Conservation (phyloP, 2,888 invertebrate genomes). For the Desoria tigrina region DNA sequence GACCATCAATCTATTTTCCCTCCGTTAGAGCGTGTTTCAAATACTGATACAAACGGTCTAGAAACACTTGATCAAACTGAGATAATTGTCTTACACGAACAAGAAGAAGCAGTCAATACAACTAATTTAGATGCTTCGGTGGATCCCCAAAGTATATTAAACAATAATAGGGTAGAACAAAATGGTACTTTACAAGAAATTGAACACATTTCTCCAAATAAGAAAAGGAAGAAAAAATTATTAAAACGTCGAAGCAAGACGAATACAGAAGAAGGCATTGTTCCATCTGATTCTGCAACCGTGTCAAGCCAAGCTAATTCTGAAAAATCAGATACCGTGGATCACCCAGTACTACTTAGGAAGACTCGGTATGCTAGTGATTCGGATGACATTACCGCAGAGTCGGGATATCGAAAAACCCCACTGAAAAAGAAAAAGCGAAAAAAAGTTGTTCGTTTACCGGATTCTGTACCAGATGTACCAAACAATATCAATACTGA, state of each 20-base stretch:
- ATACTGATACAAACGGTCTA: too few relatives aligned
- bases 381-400: slow-evolving; percentile 12
- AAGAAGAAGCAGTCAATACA: not conserved
- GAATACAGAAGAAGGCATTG: not conserved
- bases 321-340: not conserved
- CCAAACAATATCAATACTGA: not conserved
- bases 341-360: not conserved
- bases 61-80: too few relatives aligned
- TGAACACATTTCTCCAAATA: not conserved
- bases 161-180: slow-evolving; percentile 1
- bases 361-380: not conserved
- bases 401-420: slow-evolving; percentile 9
- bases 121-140: not conserved
- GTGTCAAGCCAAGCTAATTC: not conserved
- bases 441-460: not conserved
- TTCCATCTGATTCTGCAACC: not conserved
- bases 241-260: slow-evolving; percentile 1
- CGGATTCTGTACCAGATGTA: not conserved
- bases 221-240: not conserved
- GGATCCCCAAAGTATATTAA: too few relatives aligned
- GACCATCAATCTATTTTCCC: not conserved
- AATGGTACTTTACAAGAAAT: not conserved
- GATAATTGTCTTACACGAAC: not conserved
- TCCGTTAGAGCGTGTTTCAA: too few relatives aligned
- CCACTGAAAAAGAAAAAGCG: not conserved